Percentiles rank a stretch among this genome's conserved stretches.
Conservation (phyloP, 2,888 invertebrate species). For the Dasypolia templi region DNA sequence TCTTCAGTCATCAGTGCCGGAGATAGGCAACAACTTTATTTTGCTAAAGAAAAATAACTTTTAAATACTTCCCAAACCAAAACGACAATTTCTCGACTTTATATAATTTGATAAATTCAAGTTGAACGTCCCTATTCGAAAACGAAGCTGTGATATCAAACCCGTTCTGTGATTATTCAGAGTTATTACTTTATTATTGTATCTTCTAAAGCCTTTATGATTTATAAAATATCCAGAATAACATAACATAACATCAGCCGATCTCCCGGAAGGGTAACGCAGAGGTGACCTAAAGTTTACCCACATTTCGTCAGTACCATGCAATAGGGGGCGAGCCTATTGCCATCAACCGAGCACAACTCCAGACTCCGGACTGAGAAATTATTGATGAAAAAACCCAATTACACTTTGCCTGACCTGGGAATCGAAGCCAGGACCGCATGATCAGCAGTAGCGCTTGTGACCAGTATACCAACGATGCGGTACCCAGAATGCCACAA, state of each 20-base stretch:
- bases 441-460: neutral
- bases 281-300: neutral
- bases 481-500: constrained; percentile 6
- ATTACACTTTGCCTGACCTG: neutral
- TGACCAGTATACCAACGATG: neutral
- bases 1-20: constrained; percentile 33
- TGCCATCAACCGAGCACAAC: neutral
- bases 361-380: neutral
- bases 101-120: constrained; percentile 70
- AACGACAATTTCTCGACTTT: constrained; percentile 68
- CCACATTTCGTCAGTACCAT: neutral
- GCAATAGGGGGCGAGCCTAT: neutral
- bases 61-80: constrained; percentile 76
- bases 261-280: neutral
- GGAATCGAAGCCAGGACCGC: neutral
- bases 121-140: constrained; percentile 47
- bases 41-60: constrained; percentile 70
- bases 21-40: constrained; percentile 68
- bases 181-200: constrained; percentile 56
- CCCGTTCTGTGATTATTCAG: constrained; percentile 50
- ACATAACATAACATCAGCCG: neutral
- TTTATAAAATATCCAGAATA: constrained; percentile 24
- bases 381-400: neutral
- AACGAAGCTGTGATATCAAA: constrained; percentile 58
- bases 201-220: constrained; percentile 45